Evolutionary conservation across 2,113 vertebrate genomes (phyloP).

Genomic region (Lanius ludovicianus): DNA sequence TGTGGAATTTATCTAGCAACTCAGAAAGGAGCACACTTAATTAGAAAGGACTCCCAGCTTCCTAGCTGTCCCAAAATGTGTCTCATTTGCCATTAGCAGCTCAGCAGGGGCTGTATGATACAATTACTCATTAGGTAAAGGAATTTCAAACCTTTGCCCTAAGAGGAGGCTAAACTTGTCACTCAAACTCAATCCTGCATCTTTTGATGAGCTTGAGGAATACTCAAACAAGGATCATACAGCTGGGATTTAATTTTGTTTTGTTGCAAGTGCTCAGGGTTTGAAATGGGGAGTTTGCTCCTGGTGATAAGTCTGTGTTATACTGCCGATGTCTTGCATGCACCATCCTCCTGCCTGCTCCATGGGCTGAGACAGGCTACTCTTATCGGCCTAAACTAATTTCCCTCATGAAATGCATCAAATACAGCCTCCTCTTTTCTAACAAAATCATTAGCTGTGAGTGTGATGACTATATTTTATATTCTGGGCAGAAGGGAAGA

Average conservation of each 20-base stretch:
- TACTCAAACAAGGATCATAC: not conserved
- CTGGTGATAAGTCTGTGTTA: accelerated
- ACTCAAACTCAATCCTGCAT: not conserved
- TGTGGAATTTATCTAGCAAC: slow-evolving; percentile 8
- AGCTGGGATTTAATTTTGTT: not conserved
- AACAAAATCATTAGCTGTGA: not conserved
- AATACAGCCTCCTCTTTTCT: not conserved
- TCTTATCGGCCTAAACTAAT: not conserved
- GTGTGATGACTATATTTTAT: not conserved
- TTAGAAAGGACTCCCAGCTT: slow-evolving; percentile 1
- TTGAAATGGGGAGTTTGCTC: not conserved
- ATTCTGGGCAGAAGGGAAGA: not conserved
- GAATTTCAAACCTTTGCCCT: slow-evolving; percentile 61
- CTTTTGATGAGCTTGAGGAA: not conserved
- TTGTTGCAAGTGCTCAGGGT: not conserved
- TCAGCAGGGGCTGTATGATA: slow-evolving; percentile 29
- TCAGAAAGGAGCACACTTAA: not conserved
- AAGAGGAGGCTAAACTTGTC: slow-evolving; percentile 29
- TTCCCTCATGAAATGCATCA: not conserved
- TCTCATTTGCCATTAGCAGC: slow-evolving; percentile 19
- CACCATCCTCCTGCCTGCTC: not conserved
- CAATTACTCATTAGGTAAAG: slow-evolving; percentile 60
- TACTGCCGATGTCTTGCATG: not conserved
- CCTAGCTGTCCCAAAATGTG: not conserved
- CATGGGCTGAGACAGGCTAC: not conserved